Evolutionary conservation across 2,888 invertebrate genomes (phyloP).

Genomic region (Agrotis puta): DNA sequence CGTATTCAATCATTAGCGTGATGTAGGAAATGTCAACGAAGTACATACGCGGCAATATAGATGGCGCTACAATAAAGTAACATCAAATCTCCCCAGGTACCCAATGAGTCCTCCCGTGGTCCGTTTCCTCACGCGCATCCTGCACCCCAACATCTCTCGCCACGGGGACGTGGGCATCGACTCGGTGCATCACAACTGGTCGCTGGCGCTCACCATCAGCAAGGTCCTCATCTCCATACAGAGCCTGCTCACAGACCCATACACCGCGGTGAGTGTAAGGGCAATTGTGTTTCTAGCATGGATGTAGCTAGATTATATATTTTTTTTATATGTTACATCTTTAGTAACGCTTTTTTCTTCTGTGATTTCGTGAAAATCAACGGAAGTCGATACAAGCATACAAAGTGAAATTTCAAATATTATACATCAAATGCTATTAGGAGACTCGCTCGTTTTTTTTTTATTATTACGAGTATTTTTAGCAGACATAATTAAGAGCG

Average conservation of each 20-base stretch:
- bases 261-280: constrained; percentile 92
- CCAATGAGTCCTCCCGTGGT: constrained; percentile 98
- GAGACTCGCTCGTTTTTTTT: no score
- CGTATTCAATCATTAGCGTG: no score
- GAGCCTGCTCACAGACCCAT: constrained; percentile 97
- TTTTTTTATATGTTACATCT: neutral
- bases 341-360: no score
- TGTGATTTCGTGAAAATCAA: no score
- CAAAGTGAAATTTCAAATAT: no score
- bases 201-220: constrained; percentile 97
- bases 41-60: no score
- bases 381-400: no score
- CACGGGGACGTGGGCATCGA: constrained; percentile 99
- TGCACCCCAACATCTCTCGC: constrained; percentile 98
- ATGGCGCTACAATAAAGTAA: no score
- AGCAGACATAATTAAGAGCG: no score
- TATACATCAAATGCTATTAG: no score
- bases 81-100: constrained; percentile 84
- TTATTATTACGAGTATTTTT: no score
- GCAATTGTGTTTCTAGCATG: constrained; percentile 19
- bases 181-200: constrained; percentile 99
- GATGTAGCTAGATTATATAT: constrained; percentile 26
- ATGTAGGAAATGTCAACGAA: no score
- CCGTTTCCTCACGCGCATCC: constrained; percentile 97
- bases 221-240: constrained; percentile 97